Conservation (phyloP, 2,797 vertebrate species). For the Thripadectes ignobilis region DNA sequence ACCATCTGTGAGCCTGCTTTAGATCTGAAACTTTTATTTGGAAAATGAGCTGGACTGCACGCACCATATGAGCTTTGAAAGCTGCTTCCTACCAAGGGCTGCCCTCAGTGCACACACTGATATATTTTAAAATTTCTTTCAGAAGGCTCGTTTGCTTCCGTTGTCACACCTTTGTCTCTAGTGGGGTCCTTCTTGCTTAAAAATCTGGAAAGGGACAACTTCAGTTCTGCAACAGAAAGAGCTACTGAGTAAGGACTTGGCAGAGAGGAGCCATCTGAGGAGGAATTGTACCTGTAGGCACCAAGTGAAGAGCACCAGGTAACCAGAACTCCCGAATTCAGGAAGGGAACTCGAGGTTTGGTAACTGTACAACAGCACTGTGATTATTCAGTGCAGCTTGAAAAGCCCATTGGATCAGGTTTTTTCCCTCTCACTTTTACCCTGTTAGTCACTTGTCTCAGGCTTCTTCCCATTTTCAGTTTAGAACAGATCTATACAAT, state of each 20-base stretch:
- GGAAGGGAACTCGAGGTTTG: neutral
- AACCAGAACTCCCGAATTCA: neutral
- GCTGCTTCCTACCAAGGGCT: neutral
- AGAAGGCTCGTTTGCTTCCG: neutral
- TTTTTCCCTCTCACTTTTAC: neutral
- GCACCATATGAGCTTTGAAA: neutral
- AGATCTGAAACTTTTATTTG: neutral
- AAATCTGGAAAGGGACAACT: neutral
- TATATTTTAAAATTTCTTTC: neutral
- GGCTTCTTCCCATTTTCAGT: neutral
- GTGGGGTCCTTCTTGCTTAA: neutral
- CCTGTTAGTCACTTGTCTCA: neutral
- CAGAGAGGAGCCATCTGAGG: neutral
- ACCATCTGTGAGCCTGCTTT: slow-evolving; percentile 58
- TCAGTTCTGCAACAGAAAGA: neutral
- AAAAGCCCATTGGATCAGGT: neutral
- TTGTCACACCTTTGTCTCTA: neutral
- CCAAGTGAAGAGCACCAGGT: neutral
- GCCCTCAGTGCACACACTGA: neutral
- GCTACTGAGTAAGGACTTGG: neutral
- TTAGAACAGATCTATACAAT: neutral
- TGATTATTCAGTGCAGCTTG: neutral
- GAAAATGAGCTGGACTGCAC: slow-evolving; percentile 30
- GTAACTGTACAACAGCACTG: neutral
- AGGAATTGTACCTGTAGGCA: neutral